A percentile compares a stretch with the other conserved stretches of the same genome.
phyloP scores from a whole-genome alignment of 2,888 invertebrate genomes.

The Aporophyla lueneburgensis region DNA sequence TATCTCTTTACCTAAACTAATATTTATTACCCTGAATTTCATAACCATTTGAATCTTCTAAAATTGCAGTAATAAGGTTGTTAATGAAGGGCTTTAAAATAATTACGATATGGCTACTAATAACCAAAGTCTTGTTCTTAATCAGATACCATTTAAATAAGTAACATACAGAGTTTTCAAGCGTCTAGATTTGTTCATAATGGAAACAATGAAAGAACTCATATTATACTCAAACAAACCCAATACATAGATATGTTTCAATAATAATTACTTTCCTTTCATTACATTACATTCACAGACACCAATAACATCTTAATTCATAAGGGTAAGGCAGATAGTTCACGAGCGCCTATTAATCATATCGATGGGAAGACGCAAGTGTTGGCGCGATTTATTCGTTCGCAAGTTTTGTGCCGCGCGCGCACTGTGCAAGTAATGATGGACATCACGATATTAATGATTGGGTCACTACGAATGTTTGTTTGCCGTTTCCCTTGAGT shows the following conservation, averaged over 20 bases:
- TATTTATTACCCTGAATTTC: neutral
- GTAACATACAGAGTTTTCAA: neutral
- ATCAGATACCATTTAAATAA: neutral
- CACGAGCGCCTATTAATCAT: conserved; percentile 81
- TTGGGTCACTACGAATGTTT: conserved; percentile 38
- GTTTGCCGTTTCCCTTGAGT: conserved; percentile 26
- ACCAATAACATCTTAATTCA: conserved; percentile 57
- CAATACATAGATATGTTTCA: neutral
- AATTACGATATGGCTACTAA: neutral
- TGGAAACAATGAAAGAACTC: neutral
- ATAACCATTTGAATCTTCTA: neutral
- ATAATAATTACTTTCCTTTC: neutral
- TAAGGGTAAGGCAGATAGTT: conserved; percentile 55
- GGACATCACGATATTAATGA: conserved; percentile 77
- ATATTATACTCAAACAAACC: neutral
- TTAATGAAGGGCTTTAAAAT: neutral
- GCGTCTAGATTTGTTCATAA: neutral
- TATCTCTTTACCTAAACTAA: too few relatives aligned
- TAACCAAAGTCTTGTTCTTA: neutral
- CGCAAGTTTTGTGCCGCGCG: conserved; percentile 82
- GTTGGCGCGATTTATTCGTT: conserved; percentile 82
- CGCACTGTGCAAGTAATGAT: conserved; percentile 81
- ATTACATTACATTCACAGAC: neutral
- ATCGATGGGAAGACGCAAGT: conserved; percentile 83
- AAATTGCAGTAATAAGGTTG: neutral